Conservation (phyloP, 2,797 vertebrate genomes). For the Muscicapa striata region DNA sequence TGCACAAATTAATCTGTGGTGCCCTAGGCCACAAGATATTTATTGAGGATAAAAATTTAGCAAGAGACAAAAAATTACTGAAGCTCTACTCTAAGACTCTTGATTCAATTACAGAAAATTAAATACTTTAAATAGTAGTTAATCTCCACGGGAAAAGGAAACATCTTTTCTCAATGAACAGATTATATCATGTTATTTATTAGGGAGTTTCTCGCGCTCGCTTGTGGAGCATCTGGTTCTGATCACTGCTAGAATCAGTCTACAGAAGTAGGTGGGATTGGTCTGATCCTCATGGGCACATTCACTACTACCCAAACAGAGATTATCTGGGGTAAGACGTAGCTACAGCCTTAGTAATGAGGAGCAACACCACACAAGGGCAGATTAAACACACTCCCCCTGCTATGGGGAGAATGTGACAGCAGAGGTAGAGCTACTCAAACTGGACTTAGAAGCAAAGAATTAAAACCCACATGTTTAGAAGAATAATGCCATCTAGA, state of each 20-base stretch:
- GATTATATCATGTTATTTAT: background rate
- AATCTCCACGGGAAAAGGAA: background rate
- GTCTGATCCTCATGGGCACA: background rate
- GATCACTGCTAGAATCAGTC: background rate
- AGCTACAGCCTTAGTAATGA: background rate
- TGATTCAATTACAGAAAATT: slow-evolving; percentile 39
- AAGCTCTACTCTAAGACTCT: background rate
- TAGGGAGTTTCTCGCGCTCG: background rate
- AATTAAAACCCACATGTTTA: fast-evolving
- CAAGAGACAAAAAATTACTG: background rate
- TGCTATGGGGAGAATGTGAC: background rate
- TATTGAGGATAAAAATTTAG: slow-evolving; percentile 3
- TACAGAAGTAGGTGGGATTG: background rate
- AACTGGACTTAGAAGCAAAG: background rate
- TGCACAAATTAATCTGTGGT: background rate
- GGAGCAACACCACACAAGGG: background rate
- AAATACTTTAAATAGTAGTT: slow-evolving; percentile 16
- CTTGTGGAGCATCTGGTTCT: background rate
- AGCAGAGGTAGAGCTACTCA: background rate
- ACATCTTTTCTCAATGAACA: background rate
- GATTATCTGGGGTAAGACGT: background rate
- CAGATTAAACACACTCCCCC: background rate
- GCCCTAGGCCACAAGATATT: background rate
- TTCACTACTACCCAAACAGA: background rate
- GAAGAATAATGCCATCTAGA: background rate